Conservation (phyloP, 2,797 vertebrate genomes). For the Artibeus lituratus region DNA sequence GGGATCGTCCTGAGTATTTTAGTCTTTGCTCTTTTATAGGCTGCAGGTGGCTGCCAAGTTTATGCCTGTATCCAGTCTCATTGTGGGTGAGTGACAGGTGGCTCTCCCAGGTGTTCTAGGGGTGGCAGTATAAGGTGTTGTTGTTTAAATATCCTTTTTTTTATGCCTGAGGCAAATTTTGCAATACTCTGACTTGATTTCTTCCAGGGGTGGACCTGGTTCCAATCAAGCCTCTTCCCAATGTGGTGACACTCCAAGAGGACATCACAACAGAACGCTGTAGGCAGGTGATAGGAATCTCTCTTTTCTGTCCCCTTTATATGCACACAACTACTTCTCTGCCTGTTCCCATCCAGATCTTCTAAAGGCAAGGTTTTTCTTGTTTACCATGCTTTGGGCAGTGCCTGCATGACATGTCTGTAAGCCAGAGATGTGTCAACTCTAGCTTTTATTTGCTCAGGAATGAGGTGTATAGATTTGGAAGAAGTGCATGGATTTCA, state of each 20-base stretch:
- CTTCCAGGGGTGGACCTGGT: constrained; percentile 93
- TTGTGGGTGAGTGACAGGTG: constrained; percentile 89
- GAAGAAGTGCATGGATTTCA: not conserved
- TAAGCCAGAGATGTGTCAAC: not conserved
- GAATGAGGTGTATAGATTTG: not conserved
- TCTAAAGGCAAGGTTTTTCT: not conserved
- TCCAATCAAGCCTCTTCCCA: constrained; percentile 94
- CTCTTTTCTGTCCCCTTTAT: not conserved
- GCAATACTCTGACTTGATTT: not conserved
- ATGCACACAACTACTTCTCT: not conserved
- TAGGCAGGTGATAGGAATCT: constrained; percentile 84
- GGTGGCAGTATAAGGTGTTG: fast-evolving
- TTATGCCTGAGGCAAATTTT: not conserved
- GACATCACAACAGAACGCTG: constrained; percentile 97
- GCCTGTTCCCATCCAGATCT: too few relatives aligned
- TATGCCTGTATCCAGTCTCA: constrained; percentile 97
- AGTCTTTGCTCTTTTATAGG: constrained; percentile 79
- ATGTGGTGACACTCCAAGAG: constrained; percentile 92
- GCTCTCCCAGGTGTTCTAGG: fast-evolving
- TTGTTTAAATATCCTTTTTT: not conserved
- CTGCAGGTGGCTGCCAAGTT: constrained; percentile 97
- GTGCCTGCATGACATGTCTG: not conserved
- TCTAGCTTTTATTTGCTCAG: not conserved
- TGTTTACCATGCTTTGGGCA: not conserved
- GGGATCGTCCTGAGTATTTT: not conserved